Conservation (phyloP, 1,140 invertebrate genomes). For the Aradophagus sp. region DNA sequence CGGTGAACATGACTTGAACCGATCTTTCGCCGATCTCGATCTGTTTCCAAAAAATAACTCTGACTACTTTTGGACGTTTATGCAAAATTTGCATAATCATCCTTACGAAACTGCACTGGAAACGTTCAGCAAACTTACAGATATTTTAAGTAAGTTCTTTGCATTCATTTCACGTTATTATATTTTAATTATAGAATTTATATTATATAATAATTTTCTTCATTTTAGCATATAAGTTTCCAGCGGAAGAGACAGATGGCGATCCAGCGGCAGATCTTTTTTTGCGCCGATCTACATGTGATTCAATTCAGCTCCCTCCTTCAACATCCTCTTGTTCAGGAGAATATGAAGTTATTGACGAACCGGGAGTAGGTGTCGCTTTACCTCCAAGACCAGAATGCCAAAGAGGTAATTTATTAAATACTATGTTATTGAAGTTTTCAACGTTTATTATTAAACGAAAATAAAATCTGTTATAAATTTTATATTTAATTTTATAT, state of each 20-base stretch:
- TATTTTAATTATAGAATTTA: not conserved
- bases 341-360: constrained; percentile 82
- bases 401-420: constrained; percentile 69
- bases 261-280: constrained; percentile 78
- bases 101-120: constrained; percentile 88
- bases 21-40: constrained; percentile 89
- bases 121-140: constrained; percentile 88
- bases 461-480: too few species aligned
- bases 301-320: constrained; percentile 58
- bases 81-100: constrained; percentile 82
- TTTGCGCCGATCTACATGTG: constrained; percentile 75
- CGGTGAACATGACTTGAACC: constrained; percentile 80
- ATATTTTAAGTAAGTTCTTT: constrained; percentile 75
- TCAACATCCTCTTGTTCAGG: constrained; percentile 69
- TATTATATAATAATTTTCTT: not conserved
- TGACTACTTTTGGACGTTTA: constrained; percentile 81
- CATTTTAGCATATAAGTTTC: constrained; percentile 74
- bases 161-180: constrained; percentile 1
- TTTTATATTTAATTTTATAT: too few species aligned
- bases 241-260: constrained; percentile 72
- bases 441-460: too few species aligned
- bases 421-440: too few species aligned
- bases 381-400: constrained; percentile 77
- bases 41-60: constrained; percentile 82
- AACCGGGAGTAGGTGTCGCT: constrained; percentile 71